Conservation (phyloP, 2,888 invertebrate genomes). For the Archips xylosteana region DNA sequence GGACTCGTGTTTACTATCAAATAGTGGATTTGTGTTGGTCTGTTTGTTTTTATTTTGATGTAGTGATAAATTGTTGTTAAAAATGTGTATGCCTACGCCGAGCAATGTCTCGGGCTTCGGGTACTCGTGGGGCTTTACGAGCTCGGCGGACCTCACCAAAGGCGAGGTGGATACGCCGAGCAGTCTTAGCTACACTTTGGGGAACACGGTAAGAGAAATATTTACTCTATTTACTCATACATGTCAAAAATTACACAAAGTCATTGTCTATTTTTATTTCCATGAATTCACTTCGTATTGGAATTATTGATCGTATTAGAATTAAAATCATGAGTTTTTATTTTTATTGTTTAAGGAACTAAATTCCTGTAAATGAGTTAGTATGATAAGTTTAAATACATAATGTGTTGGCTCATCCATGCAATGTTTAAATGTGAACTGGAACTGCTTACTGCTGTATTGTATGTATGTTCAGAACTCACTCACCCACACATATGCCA, state of each 20-base stretch:
- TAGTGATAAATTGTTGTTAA: conserved; percentile 62
- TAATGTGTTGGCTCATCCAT: neutral
- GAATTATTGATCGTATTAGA: neutral
- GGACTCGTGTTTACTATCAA: conserved; percentile 80
- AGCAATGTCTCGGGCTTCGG: conserved; percentile 84
- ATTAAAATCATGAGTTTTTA: too few relatives aligned
- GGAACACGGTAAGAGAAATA: conserved; percentile 73
- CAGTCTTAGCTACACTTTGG: conserved; percentile 81
- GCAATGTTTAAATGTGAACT: neutral
- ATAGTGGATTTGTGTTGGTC: conserved; percentile 77
- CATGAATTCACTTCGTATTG: neutral
- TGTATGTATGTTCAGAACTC: too few relatives aligned
- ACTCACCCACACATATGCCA: neutral
- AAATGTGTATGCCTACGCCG: conserved; percentile 85
- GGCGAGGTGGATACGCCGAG: conserved; percentile 82
- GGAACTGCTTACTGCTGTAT: neutral
- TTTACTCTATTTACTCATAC: neutral
- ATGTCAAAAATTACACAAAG: neutral
- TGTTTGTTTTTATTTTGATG: conserved; percentile 67
- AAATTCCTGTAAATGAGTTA: neutral
- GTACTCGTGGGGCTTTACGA: conserved; percentile 83
- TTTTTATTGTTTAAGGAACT: neutral
- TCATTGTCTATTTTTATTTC: neutral
- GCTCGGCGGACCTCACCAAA: conserved; percentile 80
- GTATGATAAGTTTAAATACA: neutral